Conservation (phyloP, 2,888 invertebrate genomes). For the Barypeithes pellucidus region DNA sequence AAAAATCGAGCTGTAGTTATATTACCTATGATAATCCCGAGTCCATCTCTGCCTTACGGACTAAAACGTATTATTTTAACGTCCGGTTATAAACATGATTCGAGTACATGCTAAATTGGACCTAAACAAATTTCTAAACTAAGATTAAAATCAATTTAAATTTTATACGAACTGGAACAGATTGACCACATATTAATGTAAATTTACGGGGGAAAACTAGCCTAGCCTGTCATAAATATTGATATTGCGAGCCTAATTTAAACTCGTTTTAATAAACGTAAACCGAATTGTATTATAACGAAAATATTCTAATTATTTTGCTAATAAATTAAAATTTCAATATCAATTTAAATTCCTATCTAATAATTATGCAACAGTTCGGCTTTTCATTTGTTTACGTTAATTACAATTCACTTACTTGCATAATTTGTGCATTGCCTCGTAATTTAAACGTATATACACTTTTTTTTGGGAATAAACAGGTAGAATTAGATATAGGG, state of each 20-base stretch:
- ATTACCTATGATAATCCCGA: too few species aligned
- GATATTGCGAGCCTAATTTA: constrained; percentile 7
- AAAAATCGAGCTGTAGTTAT: too few species aligned
- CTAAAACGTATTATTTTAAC: neutral
- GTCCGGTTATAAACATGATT: constrained; percentile 5
- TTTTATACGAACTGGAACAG: constrained; percentile 30
- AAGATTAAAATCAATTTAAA: constrained; percentile 26
- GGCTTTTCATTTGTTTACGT: constrained; percentile 21
- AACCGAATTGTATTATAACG: neutral
- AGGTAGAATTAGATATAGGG: too few species aligned
- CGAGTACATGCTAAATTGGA: neutral
- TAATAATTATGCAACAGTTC: constrained; percentile 12
- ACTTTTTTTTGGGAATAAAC: too few species aligned
- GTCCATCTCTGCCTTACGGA: too few species aligned
- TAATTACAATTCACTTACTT: neutral
- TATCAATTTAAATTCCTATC: constrained; percentile 5
- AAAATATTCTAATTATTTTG: constrained; percentile 27
- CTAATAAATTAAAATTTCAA: constrained; percentile 2
- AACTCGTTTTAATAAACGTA: neutral
- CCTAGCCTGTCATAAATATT: constrained; percentile 34
- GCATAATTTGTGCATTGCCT: neutral
- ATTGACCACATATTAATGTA: constrained; percentile 36
- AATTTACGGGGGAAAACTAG: constrained; percentile 30
- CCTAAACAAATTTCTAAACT: constrained; percentile 35
- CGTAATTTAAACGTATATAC: neutral